Conservation (phyloP, 2,797 vertebrate genomes). For the Geotrypetes seraphini region DNA sequence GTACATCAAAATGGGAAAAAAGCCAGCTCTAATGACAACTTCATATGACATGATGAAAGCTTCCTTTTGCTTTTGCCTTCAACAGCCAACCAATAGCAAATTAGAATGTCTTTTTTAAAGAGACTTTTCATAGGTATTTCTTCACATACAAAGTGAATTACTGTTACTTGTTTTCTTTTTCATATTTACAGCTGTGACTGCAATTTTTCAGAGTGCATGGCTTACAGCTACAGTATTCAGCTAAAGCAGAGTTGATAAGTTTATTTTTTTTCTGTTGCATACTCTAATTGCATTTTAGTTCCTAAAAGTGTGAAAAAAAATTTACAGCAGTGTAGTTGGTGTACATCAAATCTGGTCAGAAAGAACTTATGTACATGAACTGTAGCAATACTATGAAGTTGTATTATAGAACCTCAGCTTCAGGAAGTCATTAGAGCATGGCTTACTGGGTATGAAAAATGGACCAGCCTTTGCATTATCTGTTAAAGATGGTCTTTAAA, state of each 20-base stretch:
- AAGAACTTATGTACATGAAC: constrained; percentile 47
- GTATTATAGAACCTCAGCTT: constrained; percentile 50
- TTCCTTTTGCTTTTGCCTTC: constrained; percentile 28
- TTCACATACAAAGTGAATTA: too few relatives aligned
- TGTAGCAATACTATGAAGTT: constrained; percentile 53
- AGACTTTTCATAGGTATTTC: too few relatives aligned
- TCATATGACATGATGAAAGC: constrained; percentile 29
- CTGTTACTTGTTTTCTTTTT: constrained; percentile 26
- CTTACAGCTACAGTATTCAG: constrained; percentile 45
- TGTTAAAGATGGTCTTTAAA: constrained; percentile 52
- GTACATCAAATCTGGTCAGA: constrained; percentile 44
- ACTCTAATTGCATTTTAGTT: constrained; percentile 45
- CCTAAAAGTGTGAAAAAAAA: constrained; percentile 27
- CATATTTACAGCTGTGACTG: constrained; percentile 39
- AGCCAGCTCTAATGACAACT: constrained; percentile 51
- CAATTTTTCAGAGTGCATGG: constrained; percentile 47
- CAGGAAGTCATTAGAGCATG: constrained; percentile 64
- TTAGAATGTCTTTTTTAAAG: constrained; percentile 16
- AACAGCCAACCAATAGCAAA: constrained; percentile 25
- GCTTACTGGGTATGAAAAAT: constrained; percentile 46
- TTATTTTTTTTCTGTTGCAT: constrained; percentile 39
- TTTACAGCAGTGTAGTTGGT: constrained; percentile 46
- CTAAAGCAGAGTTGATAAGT: constrained; percentile 26
- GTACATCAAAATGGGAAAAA: constrained; percentile 26
- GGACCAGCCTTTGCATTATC: constrained; percentile 50